These are phyloP conservation scores for Temnothorax rugatulus DNA, from an alignment of 2,888 invertebrate genomes.

Conservation along the genomic window DNA sequence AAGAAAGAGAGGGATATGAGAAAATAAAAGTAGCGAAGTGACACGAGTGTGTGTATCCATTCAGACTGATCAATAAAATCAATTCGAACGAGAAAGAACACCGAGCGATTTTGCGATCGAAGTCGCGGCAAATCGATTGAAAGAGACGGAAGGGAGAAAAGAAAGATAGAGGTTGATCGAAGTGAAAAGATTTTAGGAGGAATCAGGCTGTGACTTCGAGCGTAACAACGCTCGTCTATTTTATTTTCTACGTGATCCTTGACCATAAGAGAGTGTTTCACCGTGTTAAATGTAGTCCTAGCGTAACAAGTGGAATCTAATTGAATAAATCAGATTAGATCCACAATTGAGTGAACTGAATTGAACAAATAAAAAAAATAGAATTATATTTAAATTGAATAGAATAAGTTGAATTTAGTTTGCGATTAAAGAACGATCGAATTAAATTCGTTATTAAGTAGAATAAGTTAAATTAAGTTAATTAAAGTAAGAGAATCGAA, in stretches of 20 bases:
- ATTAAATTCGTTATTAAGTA: not conserved
- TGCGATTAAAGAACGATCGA: not conserved
- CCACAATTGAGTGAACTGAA: not conserved
- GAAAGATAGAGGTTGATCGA: not conserved
- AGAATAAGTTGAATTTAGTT: not conserved
- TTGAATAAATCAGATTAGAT: not conserved
- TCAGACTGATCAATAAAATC: slow-evolving; percentile 76
- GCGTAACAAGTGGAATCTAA: not conserved
- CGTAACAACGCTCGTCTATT: slow-evolving; percentile 17
- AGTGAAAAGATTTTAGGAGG: slow-evolving; percentile 1
- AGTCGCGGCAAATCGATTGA: slow-evolving; percentile 38
- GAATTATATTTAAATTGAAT: not conserved
- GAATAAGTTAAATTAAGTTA: not conserved
- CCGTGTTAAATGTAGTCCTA: not conserved
- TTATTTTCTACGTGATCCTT: slow-evolving; percentile 33
- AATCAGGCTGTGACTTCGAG: slow-evolving; percentile 38
- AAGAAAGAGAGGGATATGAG: slow-evolving; percentile 36
- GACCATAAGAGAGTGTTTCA: not conserved
- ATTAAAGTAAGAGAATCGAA: not conserved
- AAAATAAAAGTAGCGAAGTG: slow-evolving; percentile 44
- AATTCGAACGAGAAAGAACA: slow-evolving; percentile 55
- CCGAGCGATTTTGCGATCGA: slow-evolving; percentile 54
- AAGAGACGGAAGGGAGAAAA: not conserved
- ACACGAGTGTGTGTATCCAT: slow-evolving; percentile 69
- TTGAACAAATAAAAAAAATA: not conserved